Evolutionary conservation across 2,113 vertebrate species (phyloP).

Genomic region (Varanus salvator): DNA sequence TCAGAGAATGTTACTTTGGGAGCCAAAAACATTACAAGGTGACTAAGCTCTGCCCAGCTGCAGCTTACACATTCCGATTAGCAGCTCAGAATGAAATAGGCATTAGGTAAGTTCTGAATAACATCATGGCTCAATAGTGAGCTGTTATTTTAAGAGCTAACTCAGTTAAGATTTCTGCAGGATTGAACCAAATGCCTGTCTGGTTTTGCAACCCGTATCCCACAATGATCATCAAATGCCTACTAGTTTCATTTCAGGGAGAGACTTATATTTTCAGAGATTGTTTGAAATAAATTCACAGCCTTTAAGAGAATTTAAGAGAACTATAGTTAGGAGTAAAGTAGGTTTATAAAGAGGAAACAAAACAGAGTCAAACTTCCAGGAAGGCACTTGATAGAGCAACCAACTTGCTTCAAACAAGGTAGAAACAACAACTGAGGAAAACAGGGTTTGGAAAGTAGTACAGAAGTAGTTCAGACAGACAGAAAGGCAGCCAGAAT

Average conservation of each 20-base stretch:
- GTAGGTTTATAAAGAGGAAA: neutral
- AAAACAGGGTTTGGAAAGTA: neutral
- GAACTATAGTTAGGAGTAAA: neutral
- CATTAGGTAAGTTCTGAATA: conserved; percentile 82
- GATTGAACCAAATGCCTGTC: neutral
- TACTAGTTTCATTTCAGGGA: neutral
- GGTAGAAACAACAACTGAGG: neutral
- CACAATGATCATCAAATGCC: neutral
- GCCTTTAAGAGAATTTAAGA: no score
- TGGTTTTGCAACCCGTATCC: neutral
- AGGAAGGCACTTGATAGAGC: neutral
- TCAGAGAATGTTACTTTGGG: conserved; percentile 95
- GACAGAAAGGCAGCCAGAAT: neutral
- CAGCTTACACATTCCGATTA: conserved; percentile 94
- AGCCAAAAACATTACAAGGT: conserved; percentile 95
- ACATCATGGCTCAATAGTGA: rapidly evolving
- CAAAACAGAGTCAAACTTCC: neutral
- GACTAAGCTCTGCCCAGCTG: conserved; percentile 91
- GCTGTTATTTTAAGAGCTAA: neutral
- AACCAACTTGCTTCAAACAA: neutral
- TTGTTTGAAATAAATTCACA: neutral
- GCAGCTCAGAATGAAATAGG: conserved; percentile 95
- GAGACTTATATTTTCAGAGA: neutral
- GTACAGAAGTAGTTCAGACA: neutral
- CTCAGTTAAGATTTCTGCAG: neutral